Conservation (phyloP, 2,797 vertebrate genomes). For the Poeciliopsis turneri region DNA sequence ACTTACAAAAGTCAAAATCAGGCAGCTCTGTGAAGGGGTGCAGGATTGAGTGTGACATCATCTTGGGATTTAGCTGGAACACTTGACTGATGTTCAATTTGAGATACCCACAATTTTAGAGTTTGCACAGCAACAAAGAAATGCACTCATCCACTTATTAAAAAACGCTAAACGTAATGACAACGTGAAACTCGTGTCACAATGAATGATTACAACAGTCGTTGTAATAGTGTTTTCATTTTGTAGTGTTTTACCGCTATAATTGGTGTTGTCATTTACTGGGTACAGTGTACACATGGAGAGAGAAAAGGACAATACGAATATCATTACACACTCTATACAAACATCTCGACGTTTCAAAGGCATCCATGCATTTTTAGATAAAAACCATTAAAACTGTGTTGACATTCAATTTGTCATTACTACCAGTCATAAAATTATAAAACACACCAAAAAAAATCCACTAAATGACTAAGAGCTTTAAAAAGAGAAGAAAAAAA, state of each 20-base stretch:
- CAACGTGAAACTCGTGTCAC: slow-evolving; percentile 37
- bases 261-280: slow-evolving; percentile 41
- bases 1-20: slow-evolving; percentile 83
- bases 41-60: slow-evolving; percentile 78
- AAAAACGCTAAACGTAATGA: slow-evolving; percentile 40
- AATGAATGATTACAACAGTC: slow-evolving; percentile 51
- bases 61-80: slow-evolving; percentile 78
- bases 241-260: slow-evolving; percentile 50
- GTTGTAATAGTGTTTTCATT: slow-evolving; percentile 52
- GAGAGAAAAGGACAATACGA: slow-evolving; percentile 43
- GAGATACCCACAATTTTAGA: slow-evolving; percentile 47
- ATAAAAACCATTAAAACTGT: slow-evolving; percentile 67
- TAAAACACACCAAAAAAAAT: slow-evolving; percentile 55
- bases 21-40: slow-evolving; percentile 66
- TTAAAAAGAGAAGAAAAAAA: slow-evolving; percentile 47
- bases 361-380: slow-evolving; percentile 65
- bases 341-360: slow-evolving; percentile 69
- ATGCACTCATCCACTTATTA: slow-evolving; percentile 53
- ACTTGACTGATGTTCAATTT: slow-evolving; percentile 64
- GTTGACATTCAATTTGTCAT: slow-evolving; percentile 61
- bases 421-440: slow-evolving; percentile 58
- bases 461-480: slow-evolving; percentile 26
- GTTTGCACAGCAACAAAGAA: slow-evolving; percentile 56
- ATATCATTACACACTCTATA: slow-evolving; percentile 57
- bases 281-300: slow-evolving; percentile 49